Evolutionary conservation across 2,797 vertebrate genomes (phyloP).

Genomic region (Serranus cabrilla): DNA sequence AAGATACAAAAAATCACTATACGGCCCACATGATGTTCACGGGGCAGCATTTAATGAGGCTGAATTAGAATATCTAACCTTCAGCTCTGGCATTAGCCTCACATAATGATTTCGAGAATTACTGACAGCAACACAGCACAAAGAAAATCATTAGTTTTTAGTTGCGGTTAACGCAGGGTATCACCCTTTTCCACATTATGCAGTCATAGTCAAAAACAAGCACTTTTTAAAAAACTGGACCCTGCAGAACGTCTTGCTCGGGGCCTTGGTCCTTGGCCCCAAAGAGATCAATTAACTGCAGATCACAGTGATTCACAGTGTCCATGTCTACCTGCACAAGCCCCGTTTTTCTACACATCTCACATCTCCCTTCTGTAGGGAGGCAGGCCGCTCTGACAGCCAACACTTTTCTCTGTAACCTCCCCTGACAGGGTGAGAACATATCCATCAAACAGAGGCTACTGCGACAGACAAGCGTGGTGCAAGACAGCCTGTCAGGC

Average conservation of each 20-base stretch:
- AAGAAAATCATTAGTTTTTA: slow-evolving; percentile 27
- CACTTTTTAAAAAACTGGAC: slow-evolving; percentile 25
- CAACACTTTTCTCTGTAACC: slow-evolving; percentile 79
- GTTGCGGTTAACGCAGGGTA: slow-evolving; percentile 28
- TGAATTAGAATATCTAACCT: slow-evolving; percentile 38
- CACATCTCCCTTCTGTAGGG: slow-evolving; percentile 49
- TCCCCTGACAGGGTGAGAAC: slow-evolving; percentile 80
- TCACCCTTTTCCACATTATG: slow-evolving; percentile 29
- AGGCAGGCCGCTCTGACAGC: slow-evolving; percentile 71
- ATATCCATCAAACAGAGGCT: slow-evolving; percentile 78
- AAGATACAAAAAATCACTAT: background rate
- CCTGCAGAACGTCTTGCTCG: slow-evolving; percentile 30
- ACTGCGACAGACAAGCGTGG: slow-evolving; percentile 72
- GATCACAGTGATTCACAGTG: slow-evolving; percentile 71
- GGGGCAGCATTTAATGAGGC: background rate
- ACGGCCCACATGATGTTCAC: background rate
- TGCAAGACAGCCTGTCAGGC: slow-evolving; percentile 76
- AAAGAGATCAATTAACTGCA: slow-evolving; percentile 81
- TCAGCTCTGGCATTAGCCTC: background rate
- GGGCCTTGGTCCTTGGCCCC: slow-evolving; percentile 66
- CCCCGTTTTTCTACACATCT: slow-evolving; percentile 44
- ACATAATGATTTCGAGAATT: slow-evolving; percentile 22
- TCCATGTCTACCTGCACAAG: slow-evolving; percentile 62
- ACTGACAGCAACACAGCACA: slow-evolving; percentile 29
- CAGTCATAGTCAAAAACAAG: slow-evolving; percentile 10